Evolutionary conservation across 2,113 vertebrate genomes (phyloP).

Genomic region (Potamarius usumacintae): DNA sequence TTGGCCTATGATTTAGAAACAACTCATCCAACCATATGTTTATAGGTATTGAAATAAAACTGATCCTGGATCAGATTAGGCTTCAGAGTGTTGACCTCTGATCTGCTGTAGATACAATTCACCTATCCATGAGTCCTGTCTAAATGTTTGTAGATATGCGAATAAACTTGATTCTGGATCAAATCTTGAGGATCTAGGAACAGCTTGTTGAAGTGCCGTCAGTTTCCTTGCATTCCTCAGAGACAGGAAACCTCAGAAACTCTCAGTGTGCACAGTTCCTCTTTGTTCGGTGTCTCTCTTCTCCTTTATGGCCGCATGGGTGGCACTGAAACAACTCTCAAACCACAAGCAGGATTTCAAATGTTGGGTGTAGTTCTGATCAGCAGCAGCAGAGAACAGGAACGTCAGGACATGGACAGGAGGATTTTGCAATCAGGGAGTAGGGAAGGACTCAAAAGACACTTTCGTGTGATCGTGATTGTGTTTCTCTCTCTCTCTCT

Average conservation of each 20-base stretch:
- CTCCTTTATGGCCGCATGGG: conserved; percentile 27
- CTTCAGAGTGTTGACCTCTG: background rate
- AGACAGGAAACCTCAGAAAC: conserved; percentile 19
- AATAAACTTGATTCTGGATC: background rate
- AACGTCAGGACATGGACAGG: background rate
- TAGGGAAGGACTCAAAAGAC: background rate
- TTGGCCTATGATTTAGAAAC: too few relatives aligned
- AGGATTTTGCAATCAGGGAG: conserved; percentile 14
- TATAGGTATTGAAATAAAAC: background rate
- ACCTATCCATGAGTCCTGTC: background rate
- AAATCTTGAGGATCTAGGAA: conserved; percentile 12
- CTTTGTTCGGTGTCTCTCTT: conserved; percentile 19
- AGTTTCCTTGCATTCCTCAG: background rate
- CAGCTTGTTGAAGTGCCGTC: background rate
- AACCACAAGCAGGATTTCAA: conserved; percentile 27
- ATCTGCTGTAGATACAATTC: background rate
- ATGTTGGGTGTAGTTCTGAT: conserved; percentile 8
- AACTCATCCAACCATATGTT: background rate
- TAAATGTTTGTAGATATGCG: background rate
- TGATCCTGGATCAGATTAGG: background rate
- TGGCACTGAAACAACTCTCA: conserved; percentile 21
- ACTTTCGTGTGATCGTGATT: background rate
- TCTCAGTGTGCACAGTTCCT: conserved; percentile 34
- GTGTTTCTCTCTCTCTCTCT: background rate
- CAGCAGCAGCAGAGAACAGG: background rate